Base-by-base conservation (phyloP, 2,888 invertebrate genomes). In the Coecobrya sp. region DNA sequence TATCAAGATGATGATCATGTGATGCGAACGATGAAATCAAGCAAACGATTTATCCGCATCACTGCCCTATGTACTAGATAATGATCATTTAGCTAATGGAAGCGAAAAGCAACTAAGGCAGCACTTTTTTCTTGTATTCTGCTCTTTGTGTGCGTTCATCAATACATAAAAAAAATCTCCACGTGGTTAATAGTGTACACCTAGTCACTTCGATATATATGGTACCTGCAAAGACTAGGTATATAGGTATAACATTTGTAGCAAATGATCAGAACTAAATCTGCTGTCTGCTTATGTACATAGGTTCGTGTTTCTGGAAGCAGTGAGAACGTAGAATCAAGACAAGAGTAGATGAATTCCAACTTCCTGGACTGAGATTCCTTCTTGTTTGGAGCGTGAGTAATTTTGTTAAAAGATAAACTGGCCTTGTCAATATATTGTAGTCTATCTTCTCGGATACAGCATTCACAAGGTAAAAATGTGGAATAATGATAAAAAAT, bases 61-160 rank as follows among this genome's bases (percentile, higher is more conserved):
- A 65, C 90, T 86, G 86, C 86, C 85, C 90, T n/a, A 85, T n/a
- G 19, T 68, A 25, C 59, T 42, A 90, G 85, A 90, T 90, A 90
- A 90, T 90, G 90, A 90, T 90, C 90, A 90, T 90, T 90, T 90
- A 90, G 90, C 85, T 90, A 90, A 90, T 90, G 90, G 90, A 90
- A 85, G 90, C 85, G 85, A 85, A 85, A 90, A 85, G 76, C 76
- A 85, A 85, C 90, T 85, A 45, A 90, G 65, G 90, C 85, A 90
- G 85, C 85, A 76, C 52, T 62, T 76, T 89, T 85, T 19, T 30
- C 36, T 36, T 25, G 0, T 36, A 19, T 36, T 22, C 11, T 73
- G 42, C n/a, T n/a, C n/a, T n/a, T n/a, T 25, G 42, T 36, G 70
- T 82, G 22, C 49, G 25, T 16, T 11, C 30, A 27, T 19, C 45